Base-by-base conservation (phyloP, 2,113 vertebrate species). In the Trichomycterus rosablanca region DNA sequence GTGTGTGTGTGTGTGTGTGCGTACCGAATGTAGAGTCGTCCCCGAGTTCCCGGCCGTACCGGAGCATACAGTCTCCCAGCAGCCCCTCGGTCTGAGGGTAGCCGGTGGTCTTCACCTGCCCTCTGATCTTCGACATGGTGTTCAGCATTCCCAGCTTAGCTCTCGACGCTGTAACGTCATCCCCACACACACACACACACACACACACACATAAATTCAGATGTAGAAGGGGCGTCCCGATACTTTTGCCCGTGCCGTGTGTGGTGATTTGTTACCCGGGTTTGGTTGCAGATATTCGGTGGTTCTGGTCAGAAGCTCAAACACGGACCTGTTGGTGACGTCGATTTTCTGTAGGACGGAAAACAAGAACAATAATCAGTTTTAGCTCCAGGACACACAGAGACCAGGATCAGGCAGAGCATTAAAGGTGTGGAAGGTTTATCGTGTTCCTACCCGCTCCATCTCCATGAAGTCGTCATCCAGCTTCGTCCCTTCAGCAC, bases 241-340 rank as follows among this genome's bases (percentile, higher is more conserved):
- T 30, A 4, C 3, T 30, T 3, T 30, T 3, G 26, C 7, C 18
- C 16, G 3, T n/a, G n/a, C n/a, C n/a, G n/a, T n/a, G n/a, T n/a
- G n/a, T n/a, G 1, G 49, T 22, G 12, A 34, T 44, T 12, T 62
- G 52, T 19, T 88, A 97, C 94, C 94, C 87, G 94, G 93, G 87
- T 95, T 96, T 12, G 94, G 94, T 74, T 97, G 93, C 37, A 97
- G 90, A 74, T 96, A 97, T 51, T 97, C 94, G 0, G 92, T 95
- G 60, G 93, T 90, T 87, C 90, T 97, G 34, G 90, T 89, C 39
- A 97, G 76, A 42, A 97, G 89, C 42, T 97, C 94, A 0, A 90
- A 84, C 66, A 97, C 85, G 1, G 89, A 92, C 83, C 95, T 97
- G 83, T 86, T 94, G 71, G 93, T 96, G 68, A 93, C 64, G n/a